Conservation (phyloP, 2,888 invertebrate species). For the Chrysina gloriosa region DNA sequence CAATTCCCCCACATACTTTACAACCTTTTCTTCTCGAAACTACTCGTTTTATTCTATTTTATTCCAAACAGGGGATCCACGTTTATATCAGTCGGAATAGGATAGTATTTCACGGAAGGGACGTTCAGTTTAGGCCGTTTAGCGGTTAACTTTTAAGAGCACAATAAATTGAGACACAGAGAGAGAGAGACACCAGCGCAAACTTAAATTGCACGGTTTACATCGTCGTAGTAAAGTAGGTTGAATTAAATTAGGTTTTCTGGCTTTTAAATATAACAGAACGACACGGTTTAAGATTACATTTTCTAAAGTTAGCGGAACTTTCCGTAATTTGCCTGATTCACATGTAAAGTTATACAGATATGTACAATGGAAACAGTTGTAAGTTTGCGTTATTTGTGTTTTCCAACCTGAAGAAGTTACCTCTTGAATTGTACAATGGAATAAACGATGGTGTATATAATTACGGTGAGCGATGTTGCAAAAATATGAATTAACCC, state of each 20-base stretch:
- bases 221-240: constrained; percentile 16
- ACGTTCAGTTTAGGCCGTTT: constrained; percentile 2
- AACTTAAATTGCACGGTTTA: constrained; percentile 25
- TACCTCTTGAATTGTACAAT: too few relatives aligned
- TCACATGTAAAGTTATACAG: constrained; percentile 20
- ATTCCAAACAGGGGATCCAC: too few relatives aligned
- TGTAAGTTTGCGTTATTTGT: background rate
- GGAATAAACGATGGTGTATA: too few relatives aligned
- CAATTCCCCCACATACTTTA: too few relatives aligned
- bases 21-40: too few relatives aligned
- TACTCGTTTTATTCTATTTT: too few relatives aligned
- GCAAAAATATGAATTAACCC: too few relatives aligned
- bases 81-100: too few relatives aligned
- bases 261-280: constrained; percentile 22
- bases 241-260: constrained; percentile 35
- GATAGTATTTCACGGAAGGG: too few relatives aligned
- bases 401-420: background rate
- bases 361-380: background rate
- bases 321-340: constrained; percentile 27
- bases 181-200: too few relatives aligned
- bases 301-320: constrained; percentile 24
- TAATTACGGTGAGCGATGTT: too few relatives aligned
- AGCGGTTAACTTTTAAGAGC: constrained; percentile 1
- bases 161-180: constrained; percentile 11
- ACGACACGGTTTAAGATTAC: constrained; percentile 23